Base-by-base conservation (phyloP, 2,113 vertebrate species). In the Melanerpes formicivorus region DNA sequence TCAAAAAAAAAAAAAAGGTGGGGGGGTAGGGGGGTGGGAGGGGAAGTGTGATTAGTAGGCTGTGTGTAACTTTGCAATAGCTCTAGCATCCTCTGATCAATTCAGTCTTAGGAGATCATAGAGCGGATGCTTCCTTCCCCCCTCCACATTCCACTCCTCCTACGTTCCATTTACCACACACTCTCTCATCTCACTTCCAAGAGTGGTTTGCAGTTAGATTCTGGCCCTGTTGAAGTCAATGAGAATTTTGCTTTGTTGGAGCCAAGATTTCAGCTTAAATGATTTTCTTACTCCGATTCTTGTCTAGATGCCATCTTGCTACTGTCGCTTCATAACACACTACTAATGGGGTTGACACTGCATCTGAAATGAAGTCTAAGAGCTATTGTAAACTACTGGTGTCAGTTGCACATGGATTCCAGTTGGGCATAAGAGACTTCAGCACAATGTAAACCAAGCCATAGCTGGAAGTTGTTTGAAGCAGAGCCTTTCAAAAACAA, bases 331-430 rank as follows among this genome's bases (percentile, higher is more conserved):
- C 79, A 80, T 91, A 50, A 50, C 83, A 37, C 67, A 88, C 78
- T 86, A 80, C 76, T 90, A 93, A 91, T 72, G 87, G 80, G 66
- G 89, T 84, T 96, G 84, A 92, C 94, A 63, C 9, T 76, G 87
- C 91, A 90, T 89, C 94, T 88, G 80, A 27, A 55, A 72, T 63
- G 75, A 17, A 86, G 94, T 88, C 90, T 88, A 91, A 93, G 90
- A 93, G 85, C 94, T 79, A 32, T 95, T 92, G 87, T 96, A 95
- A 95, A 94, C 92, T 88, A 91, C 91, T 91, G 70, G 87, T 95
- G 90, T 96, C 90, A 6, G 82, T 95, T 95, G 94, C 94, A 86
- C 78, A 85, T 69, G 94, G 90, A 93, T 95, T 93, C 82, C 80
- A 96, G 58, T 64, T 7, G 0, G 77, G 90, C 80, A 73, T 76